Evolutionary conservation across 2,888 invertebrate genomes (phyloP).

Genomic region (Thelaira solivaga): DNA sequence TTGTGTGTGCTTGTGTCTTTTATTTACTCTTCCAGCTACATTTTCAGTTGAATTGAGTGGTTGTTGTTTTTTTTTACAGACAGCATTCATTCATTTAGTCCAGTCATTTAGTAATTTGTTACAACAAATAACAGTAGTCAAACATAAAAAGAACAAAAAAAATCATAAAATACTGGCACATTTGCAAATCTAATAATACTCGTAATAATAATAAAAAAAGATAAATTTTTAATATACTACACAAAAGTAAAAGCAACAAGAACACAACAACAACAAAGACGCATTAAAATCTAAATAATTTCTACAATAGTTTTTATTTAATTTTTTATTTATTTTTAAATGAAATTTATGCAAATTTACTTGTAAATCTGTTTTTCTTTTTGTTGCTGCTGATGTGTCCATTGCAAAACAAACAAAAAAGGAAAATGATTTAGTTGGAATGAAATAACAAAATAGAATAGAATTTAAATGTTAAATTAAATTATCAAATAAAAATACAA

Average conservation of each 20-base stretch:
- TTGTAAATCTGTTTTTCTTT: no score
- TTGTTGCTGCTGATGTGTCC: no score
- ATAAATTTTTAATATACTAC: no score
- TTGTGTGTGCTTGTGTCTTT: no score
- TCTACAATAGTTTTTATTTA: no score
- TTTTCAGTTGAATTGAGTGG: constrained; percentile 5
- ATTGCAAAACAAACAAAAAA: neutral
- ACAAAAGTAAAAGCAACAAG: no score
- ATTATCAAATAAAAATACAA: constrained; percentile 19
- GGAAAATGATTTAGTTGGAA: constrained; percentile 17
- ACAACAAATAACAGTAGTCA: neutral
- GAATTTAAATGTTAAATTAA: constrained; percentile 32
- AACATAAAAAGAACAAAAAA: neutral
- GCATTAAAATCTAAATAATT: no score
- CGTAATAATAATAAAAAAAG: constrained; percentile 22
- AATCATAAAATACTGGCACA: no score
- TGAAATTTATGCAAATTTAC: no score
- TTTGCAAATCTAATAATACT: constrained; percentile 1
- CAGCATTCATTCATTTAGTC: constrained; percentile 29
- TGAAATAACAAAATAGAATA: constrained; percentile 6
- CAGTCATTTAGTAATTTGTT: constrained; percentile 36
- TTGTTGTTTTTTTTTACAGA: neutral
- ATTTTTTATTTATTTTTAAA: no score
- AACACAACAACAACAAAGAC: no score
- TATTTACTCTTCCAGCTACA: constrained; percentile 1